A percentile compares a stretch with the other conserved stretches of the same genome.
phyloP scores from a whole-genome alignment of 1,140 invertebrate genomes.

The Danaus plexippus region DNA sequence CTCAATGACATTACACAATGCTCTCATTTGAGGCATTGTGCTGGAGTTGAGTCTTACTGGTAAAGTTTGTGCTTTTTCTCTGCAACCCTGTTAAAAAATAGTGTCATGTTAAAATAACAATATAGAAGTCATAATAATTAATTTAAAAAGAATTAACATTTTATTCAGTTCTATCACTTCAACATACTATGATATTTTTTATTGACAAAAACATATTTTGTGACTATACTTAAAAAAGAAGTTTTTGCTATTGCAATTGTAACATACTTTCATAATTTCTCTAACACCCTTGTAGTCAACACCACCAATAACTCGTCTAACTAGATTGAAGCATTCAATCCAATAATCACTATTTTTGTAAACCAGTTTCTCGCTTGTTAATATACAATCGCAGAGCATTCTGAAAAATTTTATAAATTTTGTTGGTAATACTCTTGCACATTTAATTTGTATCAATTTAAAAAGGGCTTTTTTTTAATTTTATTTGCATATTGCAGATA shows the following conservation, averaged over 20 bases:
- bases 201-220: too few species aligned
- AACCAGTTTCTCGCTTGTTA: conserved; percentile 84
- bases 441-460: not conserved
- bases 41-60: conserved; percentile 83
- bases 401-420: conserved; percentile 66
- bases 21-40: conserved; percentile 84
- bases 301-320: conserved; percentile 87
- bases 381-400: conserved; percentile 87
- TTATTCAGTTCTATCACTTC: too few species aligned
- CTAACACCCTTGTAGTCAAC: conserved; percentile 96
- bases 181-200: too few species aligned
- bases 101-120: conserved; percentile 8
- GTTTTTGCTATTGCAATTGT: not conserved
- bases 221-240: too few species aligned
- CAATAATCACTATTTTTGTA: conserved; percentile 87
- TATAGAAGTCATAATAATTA: conserved; percentile 3
- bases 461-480: not conserved
- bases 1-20: conserved; percentile 85
- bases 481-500: not conserved
- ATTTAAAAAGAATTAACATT: conserved; percentile 1
- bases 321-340: conserved; percentile 89
- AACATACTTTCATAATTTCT: conserved; percentile 88
- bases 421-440: not conserved
- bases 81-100: conserved; percentile 76
- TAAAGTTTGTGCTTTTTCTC: conserved; percentile 88